phyloP scores from a whole-genome alignment of 2,888 invertebrate species.

The Aleiodes alternator region DNA sequence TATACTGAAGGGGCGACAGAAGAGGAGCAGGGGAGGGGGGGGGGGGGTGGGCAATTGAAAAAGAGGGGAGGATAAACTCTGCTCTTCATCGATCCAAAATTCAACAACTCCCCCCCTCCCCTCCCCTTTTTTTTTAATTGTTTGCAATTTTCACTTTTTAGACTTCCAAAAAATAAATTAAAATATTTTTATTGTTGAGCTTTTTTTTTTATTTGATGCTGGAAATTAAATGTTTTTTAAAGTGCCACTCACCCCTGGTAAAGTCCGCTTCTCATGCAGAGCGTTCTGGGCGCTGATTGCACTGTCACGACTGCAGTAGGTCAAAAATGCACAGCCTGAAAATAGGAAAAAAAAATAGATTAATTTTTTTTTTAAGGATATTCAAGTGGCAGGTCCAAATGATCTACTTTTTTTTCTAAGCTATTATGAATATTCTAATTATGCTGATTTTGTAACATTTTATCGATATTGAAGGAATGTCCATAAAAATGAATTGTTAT shows the following conservation, averaged over 20 bases:
- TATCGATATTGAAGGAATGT: no score
- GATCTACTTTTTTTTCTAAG: no score
- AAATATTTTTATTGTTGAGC: constrained; percentile 2
- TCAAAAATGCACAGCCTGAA: constrained; percentile 98
- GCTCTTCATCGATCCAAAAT: constrained; percentile 54
- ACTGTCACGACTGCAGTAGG: constrained; percentile 97
- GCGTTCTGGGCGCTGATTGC: constrained; percentile 94
- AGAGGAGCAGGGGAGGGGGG: constrained; percentile 36
- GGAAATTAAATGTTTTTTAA: neutral
- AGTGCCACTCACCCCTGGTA: constrained; percentile 93
- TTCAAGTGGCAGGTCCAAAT: no score
- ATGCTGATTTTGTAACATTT: no score
- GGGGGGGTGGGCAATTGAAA: neutral
- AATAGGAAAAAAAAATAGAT: constrained; percentile 70
- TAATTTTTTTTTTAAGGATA: no score
- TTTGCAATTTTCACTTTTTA: neutral
- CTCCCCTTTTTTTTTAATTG: constrained; percentile 15
- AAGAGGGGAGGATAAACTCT: constrained; percentile 50
- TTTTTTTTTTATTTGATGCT: neutral
- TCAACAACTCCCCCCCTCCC: constrained; percentile 46
- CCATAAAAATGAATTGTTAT: no score
- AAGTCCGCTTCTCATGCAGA: constrained; percentile 98
- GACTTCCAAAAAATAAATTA: constrained; percentile 8
- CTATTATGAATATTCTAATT: no score
- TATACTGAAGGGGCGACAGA: constrained; percentile 8